Evolutionary conservation across 2,113 vertebrate species (phyloP), one percentile per base, ranked within the genome.

Genomic region (Charadrius vociferus): DNA sequence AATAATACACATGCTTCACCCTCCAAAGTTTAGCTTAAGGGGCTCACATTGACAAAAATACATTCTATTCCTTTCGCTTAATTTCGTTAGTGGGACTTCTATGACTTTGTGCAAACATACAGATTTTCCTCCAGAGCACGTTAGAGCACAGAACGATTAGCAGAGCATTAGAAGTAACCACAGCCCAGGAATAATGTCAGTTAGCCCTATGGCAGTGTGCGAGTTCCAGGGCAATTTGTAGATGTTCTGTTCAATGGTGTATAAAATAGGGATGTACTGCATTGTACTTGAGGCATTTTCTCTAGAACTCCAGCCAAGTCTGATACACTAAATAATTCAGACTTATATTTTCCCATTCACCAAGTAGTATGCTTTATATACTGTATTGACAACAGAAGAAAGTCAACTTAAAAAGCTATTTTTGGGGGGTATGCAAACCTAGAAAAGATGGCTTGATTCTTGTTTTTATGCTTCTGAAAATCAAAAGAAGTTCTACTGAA

Each of bases 281-380:
- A 86, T 96, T 97, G 91, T 95, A 98, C 98, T 98, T 97, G 96
- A 98, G 97, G 96, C 97, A 97, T 97, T 98, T 98, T 98, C 97
- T 98, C 93, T 85, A 88, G 97, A 98, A 98, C 94, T 97, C 75
- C 97, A 98, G 97, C 98, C 97, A 98, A 98, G 96, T 98, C 97
- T 98, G 98, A 94, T 98, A 96, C 97, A 97, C 97, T 98, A 98
- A 98, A 98, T 99, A 98, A 99, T 98, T 99, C 97, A 99, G 98
- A 67, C 62, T 96, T 97, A 59, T 94, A 80, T 98, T 98, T 97
- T 98, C 88, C 27, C 29, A 12, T 92, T 95, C 94, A 37, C 27
- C 53, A 70, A 97, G 91, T 32, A 63, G 16, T 80, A 12, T 53
- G 96, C 97, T 98, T 97, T 97, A 96, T 89, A 23, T 32, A 93